Evolutionary conservation across 2,797 vertebrate species (phyloP).

Genomic region (Danio albolineatus): DNA sequence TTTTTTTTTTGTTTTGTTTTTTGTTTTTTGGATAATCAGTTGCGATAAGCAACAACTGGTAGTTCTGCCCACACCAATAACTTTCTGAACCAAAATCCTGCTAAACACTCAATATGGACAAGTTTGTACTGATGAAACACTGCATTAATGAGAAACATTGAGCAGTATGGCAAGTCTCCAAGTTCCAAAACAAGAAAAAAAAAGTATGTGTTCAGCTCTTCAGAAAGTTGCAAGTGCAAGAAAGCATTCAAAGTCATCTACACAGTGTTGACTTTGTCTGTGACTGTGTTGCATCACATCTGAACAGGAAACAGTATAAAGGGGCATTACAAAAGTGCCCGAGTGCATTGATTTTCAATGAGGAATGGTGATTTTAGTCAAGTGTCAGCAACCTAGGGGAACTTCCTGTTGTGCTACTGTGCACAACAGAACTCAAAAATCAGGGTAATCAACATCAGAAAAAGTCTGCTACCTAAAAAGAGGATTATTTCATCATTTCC

Average conservation of each 20-base stretch:
- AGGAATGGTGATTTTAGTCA: background rate
- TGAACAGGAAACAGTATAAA: background rate
- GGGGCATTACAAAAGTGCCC: background rate
- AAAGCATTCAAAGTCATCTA: background rate
- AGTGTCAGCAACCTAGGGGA: constrained; percentile 1
- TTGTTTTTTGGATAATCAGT: too few species aligned
- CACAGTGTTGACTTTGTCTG: background rate
- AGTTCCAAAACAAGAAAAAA: background rate
- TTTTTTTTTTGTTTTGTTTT: too few species aligned
- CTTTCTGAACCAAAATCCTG: background rate
- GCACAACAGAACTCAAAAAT: too few species aligned
- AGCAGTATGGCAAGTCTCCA: background rate
- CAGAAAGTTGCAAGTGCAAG: constrained; percentile 25
- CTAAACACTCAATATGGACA: background rate
- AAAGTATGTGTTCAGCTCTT: constrained; percentile 12
- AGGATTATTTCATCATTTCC: background rate
- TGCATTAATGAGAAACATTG: background rate
- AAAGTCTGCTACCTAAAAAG: too few species aligned
- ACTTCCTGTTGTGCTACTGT: too few species aligned
- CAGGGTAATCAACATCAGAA: too few species aligned
- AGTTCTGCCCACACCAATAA: background rate
- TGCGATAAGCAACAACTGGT: too few species aligned
- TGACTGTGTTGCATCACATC: background rate
- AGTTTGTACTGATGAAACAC: constrained; percentile 2
- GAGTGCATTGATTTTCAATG: background rate